Conservation (phyloP, 92 coral and sea anemone species). For the Bergia sp. region DNA sequence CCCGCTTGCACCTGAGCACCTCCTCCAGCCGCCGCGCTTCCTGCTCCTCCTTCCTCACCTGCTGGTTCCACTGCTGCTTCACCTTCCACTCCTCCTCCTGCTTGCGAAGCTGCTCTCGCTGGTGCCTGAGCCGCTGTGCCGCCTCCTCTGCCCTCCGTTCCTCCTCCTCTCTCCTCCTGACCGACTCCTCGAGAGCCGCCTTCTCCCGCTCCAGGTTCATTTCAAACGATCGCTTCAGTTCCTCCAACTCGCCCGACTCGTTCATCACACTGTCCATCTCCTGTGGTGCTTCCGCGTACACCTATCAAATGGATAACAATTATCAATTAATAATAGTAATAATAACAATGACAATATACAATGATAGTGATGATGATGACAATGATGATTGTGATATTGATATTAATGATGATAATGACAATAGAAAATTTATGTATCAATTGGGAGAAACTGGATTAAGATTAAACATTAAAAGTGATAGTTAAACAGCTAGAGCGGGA, state of each 20-base stretch:
- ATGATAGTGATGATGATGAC: no score
- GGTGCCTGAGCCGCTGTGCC: constrained; percentile 66
- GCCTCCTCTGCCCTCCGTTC: constrained; percentile 65
- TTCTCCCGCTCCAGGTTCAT: constrained; percentile 71
- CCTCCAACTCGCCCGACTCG: constrained; percentile 60
- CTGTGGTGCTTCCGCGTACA: constrained; percentile 15
- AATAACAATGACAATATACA: no score
- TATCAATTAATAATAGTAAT: neutral
- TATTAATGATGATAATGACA: no score
- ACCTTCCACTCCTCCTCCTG: constrained; percentile 70
- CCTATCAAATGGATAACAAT: neutral
- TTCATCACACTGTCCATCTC: constrained; percentile 25
- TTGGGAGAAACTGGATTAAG: no score
- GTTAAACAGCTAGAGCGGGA: no score
- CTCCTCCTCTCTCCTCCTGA: constrained; percentile 68
- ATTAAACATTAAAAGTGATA: no score
- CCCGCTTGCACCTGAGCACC: constrained; percentile 63
- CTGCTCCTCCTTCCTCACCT: constrained; percentile 69
- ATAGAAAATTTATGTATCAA: no score
- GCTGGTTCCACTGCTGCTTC: constrained; percentile 70
- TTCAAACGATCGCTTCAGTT: constrained; percentile 63
- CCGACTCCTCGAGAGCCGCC: constrained; percentile 74
- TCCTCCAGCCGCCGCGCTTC: constrained; percentile 67
- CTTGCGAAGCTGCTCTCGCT: constrained; percentile 62
- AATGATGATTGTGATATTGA: no score